Evolutionary conservation across 2,888 invertebrate species (phyloP).

Genomic region (Craniophora ligustri): DNA sequence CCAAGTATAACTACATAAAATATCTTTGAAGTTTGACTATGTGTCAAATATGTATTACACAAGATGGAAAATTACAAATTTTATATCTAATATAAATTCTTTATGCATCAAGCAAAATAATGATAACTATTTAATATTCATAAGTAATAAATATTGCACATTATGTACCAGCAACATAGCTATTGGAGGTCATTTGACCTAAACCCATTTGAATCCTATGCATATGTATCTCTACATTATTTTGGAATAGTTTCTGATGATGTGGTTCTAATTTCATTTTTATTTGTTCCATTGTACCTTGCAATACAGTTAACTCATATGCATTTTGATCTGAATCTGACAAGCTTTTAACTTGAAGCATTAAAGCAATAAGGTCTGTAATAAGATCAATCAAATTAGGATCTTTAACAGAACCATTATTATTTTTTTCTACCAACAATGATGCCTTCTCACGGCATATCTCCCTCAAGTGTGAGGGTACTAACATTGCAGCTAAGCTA

Average conservation of each 20-base stretch:
- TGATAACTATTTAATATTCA: slow-evolving; percentile 13
- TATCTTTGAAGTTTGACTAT: slow-evolving; percentile 38
- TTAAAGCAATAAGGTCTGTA: slow-evolving; percentile 95
- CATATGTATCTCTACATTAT: slow-evolving; percentile 97
- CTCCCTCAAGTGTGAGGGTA: slow-evolving; percentile 95
- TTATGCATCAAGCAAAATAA: slow-evolving; percentile 25
- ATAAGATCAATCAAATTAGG: slow-evolving; percentile 93
- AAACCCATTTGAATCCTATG: slow-evolving; percentile 95
- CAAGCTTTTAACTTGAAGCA: slow-evolving; percentile 95
- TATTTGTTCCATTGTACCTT: slow-evolving; percentile 97
- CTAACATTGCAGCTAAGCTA: slow-evolving; percentile 95
- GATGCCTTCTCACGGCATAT: slow-evolving; percentile 95
- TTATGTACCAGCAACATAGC: slow-evolving; percentile 68
- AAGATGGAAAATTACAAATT: slow-evolving; percentile 5
- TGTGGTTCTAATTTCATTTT: slow-evolving; percentile 92
- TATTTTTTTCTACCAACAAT: slow-evolving; percentile 93
- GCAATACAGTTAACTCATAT: slow-evolving; percentile 96
- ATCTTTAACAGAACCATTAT: slow-evolving; percentile 89
- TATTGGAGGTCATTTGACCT: slow-evolving; percentile 76
- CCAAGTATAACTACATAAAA: slow-evolving; percentile 24
- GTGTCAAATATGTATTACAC: slow-evolving; percentile 8
- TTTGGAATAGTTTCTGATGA: slow-evolving; percentile 94
- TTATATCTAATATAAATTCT: slow-evolving; percentile 32
- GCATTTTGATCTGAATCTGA: slow-evolving; percentile 95
- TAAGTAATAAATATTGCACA: slow-evolving; percentile 33